Evolutionary conservation across 2,113 vertebrate species (phyloP), one percentile per base, ranked within the genome.

Genomic region (Odontophorus gujanensis): DNA sequence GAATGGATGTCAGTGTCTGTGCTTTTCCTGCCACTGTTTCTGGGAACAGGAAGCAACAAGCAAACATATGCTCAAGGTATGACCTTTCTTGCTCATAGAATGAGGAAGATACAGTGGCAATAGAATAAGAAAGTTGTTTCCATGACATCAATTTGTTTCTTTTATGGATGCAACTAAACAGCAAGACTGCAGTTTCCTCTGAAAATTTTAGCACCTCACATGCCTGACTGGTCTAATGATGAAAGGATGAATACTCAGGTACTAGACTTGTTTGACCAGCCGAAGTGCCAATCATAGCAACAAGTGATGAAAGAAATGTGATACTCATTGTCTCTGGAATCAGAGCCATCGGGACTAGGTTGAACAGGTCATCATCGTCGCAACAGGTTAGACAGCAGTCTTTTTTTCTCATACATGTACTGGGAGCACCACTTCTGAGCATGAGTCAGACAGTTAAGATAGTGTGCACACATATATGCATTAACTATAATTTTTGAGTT

Each of bases 181-280:
- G 12, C 28, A 15, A 8, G 7, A 30, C 6, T 8, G 14, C 13
- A 22, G 5, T 43, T 77, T 47, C 43, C 58, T 58, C 36, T 2
- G 0, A 17, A 78, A 78, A 58, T 13, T 12, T 4, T 51, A 77
- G 47, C 0, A 0, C 38, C 43, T 63, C 2, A 1, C 10, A 1
- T 30, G 24, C 50, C 53, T 30, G 36, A 12, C 11, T 57, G 30
- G 24, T 48, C 38, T 30, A 21, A 75, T 57, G 9, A 45, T 30
- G 28, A 47, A 19, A 11, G 42, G 4, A 21, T 30, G n/a, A 53
- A 40, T 42, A 16, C 9, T 48, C n/a, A n/a, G n/a, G n/a, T n/a
- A n/a, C n/a, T n/a, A n/a, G n/a, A n/a, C n/a, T n/a, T n/a, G n/a
- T n/a, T n/a, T n/a, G n/a, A n/a, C n/a, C n/a, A n/a, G n/a, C n/a